Evolutionary conservation across 2,797 vertebrate species (phyloP), one percentile per base, ranked within the genome.

Genomic region (Enteromius argenteus): DNA sequence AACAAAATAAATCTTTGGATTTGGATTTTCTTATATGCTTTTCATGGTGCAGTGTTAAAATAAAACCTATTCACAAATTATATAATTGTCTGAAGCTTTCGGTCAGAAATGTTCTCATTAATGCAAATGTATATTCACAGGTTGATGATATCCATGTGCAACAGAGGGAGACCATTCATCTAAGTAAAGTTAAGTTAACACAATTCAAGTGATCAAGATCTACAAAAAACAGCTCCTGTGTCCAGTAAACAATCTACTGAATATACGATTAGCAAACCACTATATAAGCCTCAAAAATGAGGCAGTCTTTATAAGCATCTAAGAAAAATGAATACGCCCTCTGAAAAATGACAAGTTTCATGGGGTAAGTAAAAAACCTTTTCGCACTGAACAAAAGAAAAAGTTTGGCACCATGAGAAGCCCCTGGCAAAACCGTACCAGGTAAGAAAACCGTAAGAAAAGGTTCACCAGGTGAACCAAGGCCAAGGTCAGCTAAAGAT

Each of bases 241-340:
- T 49, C 21, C 79, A 87, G 68, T 80, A 85, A 90, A 89, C 58
- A 87, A 49, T 76, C 82, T 77, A 85, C 27, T 32, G 39, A 58
- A 85, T 69, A 77, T 72, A 86, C 71, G 87, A 73, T 73, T 88
- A 86, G 71, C 72, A 83, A 77, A 89, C 85, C 73, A 76, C 72
- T 56, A 82, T 69, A 78, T 32, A 81, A 42, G 85, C 92, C 92
- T 93, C 90, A 89, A 92, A 93, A 94, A 94, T 90, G 90, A 93
- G 93, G 92, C 80, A 84, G 85, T 87, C 89, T 90, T 88, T 32
- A 85, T 76, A 79, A 80, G 75, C 56, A 74, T 72, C 88, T 73
- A 90, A 84, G 87, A 89, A 74, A 86, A 51, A 23, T 10, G 21
- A 81, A 86, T 73, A 84, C 82, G 86, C 87, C 85, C 86, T 89